These are phyloP conservation scores for Stegastes partitus DNA, from an alignment of 2,113 vertebrate genomes.

Conservation along the genomic window DNA sequence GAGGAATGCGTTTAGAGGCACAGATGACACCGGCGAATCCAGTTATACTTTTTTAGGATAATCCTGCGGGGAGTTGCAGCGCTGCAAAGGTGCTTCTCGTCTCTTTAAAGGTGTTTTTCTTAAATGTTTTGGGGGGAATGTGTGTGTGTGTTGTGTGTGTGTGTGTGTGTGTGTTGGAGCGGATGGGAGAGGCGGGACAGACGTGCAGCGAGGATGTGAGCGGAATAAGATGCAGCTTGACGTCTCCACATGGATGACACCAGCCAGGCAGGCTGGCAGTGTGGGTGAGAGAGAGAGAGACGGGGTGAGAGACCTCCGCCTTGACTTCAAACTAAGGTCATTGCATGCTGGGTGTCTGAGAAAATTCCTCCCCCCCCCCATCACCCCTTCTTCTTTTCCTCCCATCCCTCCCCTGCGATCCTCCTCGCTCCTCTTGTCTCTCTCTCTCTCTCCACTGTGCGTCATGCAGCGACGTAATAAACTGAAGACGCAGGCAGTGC, in stretches of 20 bases:
- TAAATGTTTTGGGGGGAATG: too few species aligned
- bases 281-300: slow-evolving; percentile 17
- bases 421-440: background rate
- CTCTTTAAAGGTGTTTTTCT: background rate
- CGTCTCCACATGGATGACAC: slow-evolving; percentile 67
- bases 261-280: slow-evolving; percentile 9
- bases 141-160: too few species aligned
- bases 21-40: too few species aligned
- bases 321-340: slow-evolving; percentile 78
- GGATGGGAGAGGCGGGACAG: slow-evolving; percentile 44
- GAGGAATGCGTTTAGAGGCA: background rate
- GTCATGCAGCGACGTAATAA: slow-evolving; percentile 74
- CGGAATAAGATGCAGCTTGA: slow-evolving; percentile 61
- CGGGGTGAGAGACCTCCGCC: slow-evolving; percentile 51
- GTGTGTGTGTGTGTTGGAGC: slow-evolving; percentile 13
- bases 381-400: background rate
- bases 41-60: background rate
- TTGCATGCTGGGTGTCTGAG: slow-evolving; percentile 60
- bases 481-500: slow-evolving; percentile 58
- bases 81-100: background rate
- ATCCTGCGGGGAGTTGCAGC: slow-evolving; percentile 24
- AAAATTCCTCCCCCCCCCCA: slow-evolving; percentile 22
- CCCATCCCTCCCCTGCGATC: background rate
- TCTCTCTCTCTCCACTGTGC: slow-evolving; percentile 53
- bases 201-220: slow-evolving; percentile 61